Base-by-base conservation (phyloP, 2,797 vertebrate genomes). In the Sebastes iracundus region DNA sequence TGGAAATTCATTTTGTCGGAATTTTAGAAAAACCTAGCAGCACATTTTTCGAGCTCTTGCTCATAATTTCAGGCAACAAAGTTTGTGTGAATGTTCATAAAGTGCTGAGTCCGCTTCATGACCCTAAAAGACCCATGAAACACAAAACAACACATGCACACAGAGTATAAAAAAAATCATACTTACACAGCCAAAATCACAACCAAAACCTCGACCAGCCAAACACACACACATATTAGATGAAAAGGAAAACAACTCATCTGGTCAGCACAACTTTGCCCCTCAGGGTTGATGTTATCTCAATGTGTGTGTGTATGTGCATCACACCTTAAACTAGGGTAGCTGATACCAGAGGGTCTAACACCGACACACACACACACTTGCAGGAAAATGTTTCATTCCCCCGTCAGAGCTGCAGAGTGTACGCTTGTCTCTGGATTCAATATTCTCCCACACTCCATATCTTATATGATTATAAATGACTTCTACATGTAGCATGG, bases 271-370 rank as follows among this genome's bases (percentile, higher is more conserved):
- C 83, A 90, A 93, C 84, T 80, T 84, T 69, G 25, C 75, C 91
- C 91, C 91, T 81, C 62, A 85, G 88, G 93, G 70, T 65, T 33
- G 88, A 84, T 90, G 80, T 75, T 82, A 87, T 92, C 87, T 88
- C 72, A 71, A 30, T 72, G 70, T 77, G 75, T 86, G 79, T 81
- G 82, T 76, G 75, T 86, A 75, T 82, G 82, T 60, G 79, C 53
- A 80, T 92, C 86, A 88, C 87, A 92, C 89, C 88, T 92, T 83
- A 91, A 93, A 93, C 87, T 94, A 91, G 92, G 92, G 80, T 94
- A 94, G 84, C 73, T 87, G 62, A 80, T 80, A 91, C 93, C 91
- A 2, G 68, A 75, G 91, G 94, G 86, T 82, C 79, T 71, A 72
- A 65, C 42, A 35, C 22, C 20, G 28, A 72, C 63, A 68, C 74